Evolutionary conservation across 1,140 invertebrate genomes (phyloP), one percentile per base, ranked within the genome.

Genomic region (Araneus ventricosus): DNA sequence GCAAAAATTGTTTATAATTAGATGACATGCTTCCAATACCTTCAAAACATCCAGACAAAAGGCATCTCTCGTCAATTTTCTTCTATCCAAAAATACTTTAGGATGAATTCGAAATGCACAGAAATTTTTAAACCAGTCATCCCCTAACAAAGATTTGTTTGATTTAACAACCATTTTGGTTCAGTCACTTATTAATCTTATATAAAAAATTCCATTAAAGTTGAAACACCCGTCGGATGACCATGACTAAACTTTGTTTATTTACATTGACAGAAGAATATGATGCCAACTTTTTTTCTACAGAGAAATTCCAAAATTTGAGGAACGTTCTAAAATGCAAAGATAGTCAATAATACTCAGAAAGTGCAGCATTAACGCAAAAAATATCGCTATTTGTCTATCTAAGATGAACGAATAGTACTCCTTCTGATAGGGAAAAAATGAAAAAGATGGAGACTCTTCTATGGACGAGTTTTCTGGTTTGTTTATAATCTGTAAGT

Each of bases 1-100:
- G 10, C 10, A 0, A 14, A 17, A 52, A 14, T 52, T 52, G 17
- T 52, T 52, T 14, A 17, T n/a, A 52, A 52, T 52, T 52, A 14
- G 14, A 52, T 17, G 8, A 52, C 10, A 2, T 52, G 10, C 10
- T 52, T 52, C 17, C 7, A 41, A 86, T 52, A 93, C 92, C 79
- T 89, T 93, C 75, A 93, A 93, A n/a, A 85, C 80, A 67, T 93
- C 92, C 20, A 89, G 37, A 59, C 86, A 93, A 57, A 93, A 89
- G 10, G 75, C 92, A 75, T 93, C 86, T 37, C 45, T 30, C 22
- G 92, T 85, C 37, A 84, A 27, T 89, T 93, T 93, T 57, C 14
- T 84, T 70, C 63, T 85, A 59, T 93, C 57, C 24, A 93, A 27
- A 89, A 93, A 93, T 14, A 59, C 10, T 89, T 67, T 75, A 2